Percentiles rank a stretch among this genome's conserved stretches.
phyloP scores from a whole-genome alignment of 2,888 invertebrate genomes.

The Microplitis deprimator region DNA sequence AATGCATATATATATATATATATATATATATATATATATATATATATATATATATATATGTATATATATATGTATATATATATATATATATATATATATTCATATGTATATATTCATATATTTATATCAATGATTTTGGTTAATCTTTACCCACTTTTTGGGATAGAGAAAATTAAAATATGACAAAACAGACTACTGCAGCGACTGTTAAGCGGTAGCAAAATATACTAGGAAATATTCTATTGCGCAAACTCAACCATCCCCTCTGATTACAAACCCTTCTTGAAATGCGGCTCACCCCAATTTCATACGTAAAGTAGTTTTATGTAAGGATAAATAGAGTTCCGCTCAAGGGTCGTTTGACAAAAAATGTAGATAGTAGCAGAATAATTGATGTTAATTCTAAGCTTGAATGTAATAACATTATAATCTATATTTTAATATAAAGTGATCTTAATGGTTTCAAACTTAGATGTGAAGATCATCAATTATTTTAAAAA shows the following conservation, averaged over 20 bases:
- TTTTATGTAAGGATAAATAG: conserved; percentile 21
- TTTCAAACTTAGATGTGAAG: too few species aligned
- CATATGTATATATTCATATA: too few species aligned
- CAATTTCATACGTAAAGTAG: conserved; percentile 44
- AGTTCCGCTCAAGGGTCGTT: conserved; percentile 37
- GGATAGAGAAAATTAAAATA: conserved; percentile 16
- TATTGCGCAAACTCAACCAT: conserved; percentile 35
- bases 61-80: too few species aligned
- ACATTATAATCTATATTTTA: too few species aligned
- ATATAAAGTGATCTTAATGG: too few species aligned
- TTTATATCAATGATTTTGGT: not conserved
- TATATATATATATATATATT: too few species aligned
- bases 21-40: too few species aligned
- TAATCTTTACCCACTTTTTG: conserved; percentile 14
- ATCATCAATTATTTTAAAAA: too few species aligned
- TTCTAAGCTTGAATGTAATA: not conserved
- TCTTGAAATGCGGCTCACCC: conserved; percentile 42
- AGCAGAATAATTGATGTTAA: not conserved
- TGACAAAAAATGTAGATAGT: conserved; percentile 25
- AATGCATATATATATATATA: too few species aligned
- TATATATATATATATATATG: too few species aligned
- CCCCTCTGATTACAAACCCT: conserved; percentile 39
- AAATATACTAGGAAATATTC: conserved; percentile 14
- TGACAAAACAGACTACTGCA: conserved; percentile 51
- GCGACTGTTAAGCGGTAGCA: conserved; percentile 55